phyloP scores from a whole-genome alignment of 30 jellyfish, hydroid and myxozoan species.

The Hydractinia echinata region DNA sequence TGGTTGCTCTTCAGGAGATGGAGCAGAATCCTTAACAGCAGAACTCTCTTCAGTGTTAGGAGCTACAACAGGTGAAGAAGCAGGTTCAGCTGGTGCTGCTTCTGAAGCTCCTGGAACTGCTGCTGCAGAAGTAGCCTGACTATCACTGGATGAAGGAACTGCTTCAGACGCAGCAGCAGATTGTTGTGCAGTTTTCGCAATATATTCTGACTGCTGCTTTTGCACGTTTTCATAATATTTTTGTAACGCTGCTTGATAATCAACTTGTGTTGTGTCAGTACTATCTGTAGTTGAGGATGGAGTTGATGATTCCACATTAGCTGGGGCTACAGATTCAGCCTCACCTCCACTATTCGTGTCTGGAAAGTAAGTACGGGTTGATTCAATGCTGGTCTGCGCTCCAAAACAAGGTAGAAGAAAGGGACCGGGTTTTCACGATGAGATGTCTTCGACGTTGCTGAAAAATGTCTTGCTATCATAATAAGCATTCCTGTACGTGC shows the following conservation, averaged over 20 bases:
- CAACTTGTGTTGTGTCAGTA: neutral
- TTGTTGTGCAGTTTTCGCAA: constrained; percentile 9
- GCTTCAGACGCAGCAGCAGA: constrained; percentile 12
- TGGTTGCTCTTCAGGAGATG: neutral
- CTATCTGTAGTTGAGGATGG: neutral
- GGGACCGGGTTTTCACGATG: constrained; percentile 19
- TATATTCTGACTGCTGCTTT: constrained; percentile 20
- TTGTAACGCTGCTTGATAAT: constrained; percentile 2
- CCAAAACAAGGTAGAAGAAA: neutral
- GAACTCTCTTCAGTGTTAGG: neutral
- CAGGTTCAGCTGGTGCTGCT: constrained; percentile 15
- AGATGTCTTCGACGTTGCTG: neutral
- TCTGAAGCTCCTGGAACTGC: constrained; percentile 26
- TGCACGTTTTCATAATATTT: constrained; percentile 19
- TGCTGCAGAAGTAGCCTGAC: neutral
- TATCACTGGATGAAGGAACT: neutral
- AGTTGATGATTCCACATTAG: neutral
- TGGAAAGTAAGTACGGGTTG: constrained; percentile 1
- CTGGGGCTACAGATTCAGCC: neutral
- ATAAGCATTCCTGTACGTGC: neutral
- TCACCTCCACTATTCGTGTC: neutral
- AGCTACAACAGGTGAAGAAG: constrained; percentile 14
- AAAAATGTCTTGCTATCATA: no score
- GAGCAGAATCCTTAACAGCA: neutral
- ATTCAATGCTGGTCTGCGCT: neutral